Evolutionary conservation across 92 coral and sea anemone genomes (phyloP), one percentile per base, ranked within the genome.

Genomic region (Phymanthus crucifer): DNA sequence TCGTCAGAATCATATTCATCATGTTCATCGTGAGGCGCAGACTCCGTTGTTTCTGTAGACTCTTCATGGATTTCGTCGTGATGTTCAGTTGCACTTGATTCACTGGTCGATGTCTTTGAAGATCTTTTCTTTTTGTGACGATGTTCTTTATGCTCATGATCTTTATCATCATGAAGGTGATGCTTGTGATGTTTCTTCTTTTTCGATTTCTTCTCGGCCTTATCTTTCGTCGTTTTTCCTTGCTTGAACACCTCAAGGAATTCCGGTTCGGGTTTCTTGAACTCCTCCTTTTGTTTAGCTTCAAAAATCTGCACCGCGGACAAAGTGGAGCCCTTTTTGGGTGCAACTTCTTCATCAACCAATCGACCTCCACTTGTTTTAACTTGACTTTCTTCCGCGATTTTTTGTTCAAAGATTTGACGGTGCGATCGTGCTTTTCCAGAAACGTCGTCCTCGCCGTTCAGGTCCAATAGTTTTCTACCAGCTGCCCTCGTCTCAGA

Each of bases 371-470:
- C 76, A 24, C 85, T 77, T 14, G 93, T 78, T 61, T 75, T 89
- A 3, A 79, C 90, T 72, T 86, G 87, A 18, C 87, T 83, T 71
- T 90, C 97, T 70, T 92, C 94, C 5, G 89, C 94, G 9, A 86
- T 86, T 73, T 77, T 87, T 74, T 87, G 86, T 72, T 92, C 94
- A 76, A 92, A 92, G 65, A 92, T 84, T 33, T 80, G 83, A 16
- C 97, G 91, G 65, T 90, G 93, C 17, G 94, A 89, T 57, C 75
- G 85, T 19, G 97, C 94, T 35, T 78, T 76, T 29, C 97, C 97
- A 34, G 78, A 47, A 8, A 82, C 70, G 10, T 87, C 91, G 1
- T 66, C 66, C 17, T 90, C 84, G 18, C 83, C 69, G 21, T 79
- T 90, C 40, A 87, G 86, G 34, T 88, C 92, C 54, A 87, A 80